Conservation (phyloP, 2,888 invertebrate species). For the Xestia c-nigrum region DNA sequence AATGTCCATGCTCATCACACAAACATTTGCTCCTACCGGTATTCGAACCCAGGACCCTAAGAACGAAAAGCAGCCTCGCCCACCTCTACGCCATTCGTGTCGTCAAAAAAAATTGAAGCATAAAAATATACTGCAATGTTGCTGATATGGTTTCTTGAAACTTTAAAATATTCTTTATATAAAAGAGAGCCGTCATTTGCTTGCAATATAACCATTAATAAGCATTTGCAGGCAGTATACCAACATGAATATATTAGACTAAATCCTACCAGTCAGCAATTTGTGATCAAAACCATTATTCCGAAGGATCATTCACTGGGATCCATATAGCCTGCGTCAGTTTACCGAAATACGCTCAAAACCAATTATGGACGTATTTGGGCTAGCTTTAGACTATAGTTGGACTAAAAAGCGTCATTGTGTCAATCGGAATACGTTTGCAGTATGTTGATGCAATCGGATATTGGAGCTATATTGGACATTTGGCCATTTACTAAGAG, state of each 20-base stretch:
- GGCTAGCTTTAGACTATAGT: conserved; percentile 13
- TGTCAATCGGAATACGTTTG: conserved; percentile 12
- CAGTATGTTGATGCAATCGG: conserved; percentile 10
- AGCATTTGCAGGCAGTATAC: background rate
- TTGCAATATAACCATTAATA: background rate
- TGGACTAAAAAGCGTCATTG: conserved; percentile 28
- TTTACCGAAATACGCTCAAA: conserved; percentile 40
- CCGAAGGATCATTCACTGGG: conserved; percentile 39
- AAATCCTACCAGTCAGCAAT: conserved; percentile 8
- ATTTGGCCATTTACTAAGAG: background rate
- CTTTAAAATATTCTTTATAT: background rate
- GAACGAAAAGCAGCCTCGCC: no score
- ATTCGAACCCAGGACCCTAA: no score
- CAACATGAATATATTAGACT: background rate
- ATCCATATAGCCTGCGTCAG: conserved; percentile 4
- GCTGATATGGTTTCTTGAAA: background rate
- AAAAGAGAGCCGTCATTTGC: background rate
- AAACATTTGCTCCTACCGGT: no score
- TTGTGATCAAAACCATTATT: conserved; percentile 17
- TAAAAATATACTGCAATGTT: background rate
- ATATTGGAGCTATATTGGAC: background rate
- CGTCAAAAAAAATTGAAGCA: no score
- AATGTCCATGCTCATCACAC: no score
- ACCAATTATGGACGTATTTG: conserved; percentile 54
- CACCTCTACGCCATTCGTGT: no score